Conservation (phyloP, 2,797 vertebrate species). For the Cephalopachus bancanus region DNA sequence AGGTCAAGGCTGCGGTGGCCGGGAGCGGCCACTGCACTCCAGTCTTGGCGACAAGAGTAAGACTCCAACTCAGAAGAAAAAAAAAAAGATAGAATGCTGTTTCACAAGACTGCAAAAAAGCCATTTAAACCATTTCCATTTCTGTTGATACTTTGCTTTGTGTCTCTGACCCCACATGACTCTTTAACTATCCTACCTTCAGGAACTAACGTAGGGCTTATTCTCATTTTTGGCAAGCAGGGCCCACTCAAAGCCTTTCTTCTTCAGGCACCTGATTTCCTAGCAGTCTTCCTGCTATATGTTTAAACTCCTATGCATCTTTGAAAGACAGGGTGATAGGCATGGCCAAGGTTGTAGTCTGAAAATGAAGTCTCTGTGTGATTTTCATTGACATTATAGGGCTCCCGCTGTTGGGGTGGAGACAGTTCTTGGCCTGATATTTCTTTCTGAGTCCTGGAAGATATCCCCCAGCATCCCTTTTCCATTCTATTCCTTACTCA, state of each 20-base stretch:
- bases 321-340: background rate
- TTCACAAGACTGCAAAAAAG: background rate
- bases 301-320: background rate
- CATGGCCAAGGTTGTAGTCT: background rate
- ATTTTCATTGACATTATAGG: background rate
- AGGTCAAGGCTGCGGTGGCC: no score
- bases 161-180: background rate
- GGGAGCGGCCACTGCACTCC: no score
- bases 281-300: background rate
- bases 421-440: background rate
- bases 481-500: background rate
- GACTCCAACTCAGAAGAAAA: background rate
- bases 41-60: no score
- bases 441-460: background rate
- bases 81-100: background rate
- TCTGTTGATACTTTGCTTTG: constrained; percentile 15
- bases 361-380: background rate
- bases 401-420: no score
- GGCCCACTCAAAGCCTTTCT: background rate
- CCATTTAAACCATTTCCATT: constrained; percentile 38
- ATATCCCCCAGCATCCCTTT: accelerated
- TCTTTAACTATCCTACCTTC: background rate
- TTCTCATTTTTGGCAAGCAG: background rate
- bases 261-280: background rate
- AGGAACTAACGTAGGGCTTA: background rate